A percentile compares a stretch with the other conserved stretches of the same genome.
phyloP scores from a whole-genome alignment of 2,797 vertebrate genomes.

The Microcaecilia unicolor region DNA sequence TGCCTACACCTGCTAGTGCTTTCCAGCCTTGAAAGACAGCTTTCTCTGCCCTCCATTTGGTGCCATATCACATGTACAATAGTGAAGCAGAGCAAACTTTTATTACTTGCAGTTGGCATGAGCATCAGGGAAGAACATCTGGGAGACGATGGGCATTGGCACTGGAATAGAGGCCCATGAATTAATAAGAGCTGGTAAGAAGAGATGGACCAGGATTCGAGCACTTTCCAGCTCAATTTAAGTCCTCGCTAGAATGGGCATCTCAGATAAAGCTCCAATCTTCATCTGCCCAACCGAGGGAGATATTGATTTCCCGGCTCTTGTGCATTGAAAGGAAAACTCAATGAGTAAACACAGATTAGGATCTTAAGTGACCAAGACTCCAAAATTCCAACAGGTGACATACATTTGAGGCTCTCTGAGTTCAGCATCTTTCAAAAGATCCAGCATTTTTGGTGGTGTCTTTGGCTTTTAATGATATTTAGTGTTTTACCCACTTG shows the following conservation, averaged over 20 bases:
- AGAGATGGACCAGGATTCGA: neutral
- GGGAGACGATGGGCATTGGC: constrained; percentile 13
- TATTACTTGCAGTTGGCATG: constrained; percentile 19
- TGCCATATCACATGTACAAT: neutral
- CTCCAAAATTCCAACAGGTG: too few species aligned
- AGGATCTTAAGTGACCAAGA: too few species aligned
- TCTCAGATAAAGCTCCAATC: neutral
- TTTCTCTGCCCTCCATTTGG: neutral
- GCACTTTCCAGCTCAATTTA: neutral
- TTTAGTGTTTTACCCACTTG: too few species aligned
- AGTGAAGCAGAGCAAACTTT: neutral
- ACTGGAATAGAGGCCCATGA: constrained; percentile 13
- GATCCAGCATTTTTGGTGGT: too few species aligned
- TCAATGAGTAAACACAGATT: too few species aligned
- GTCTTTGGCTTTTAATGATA: too few species aligned
- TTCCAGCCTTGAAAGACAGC: neutral
- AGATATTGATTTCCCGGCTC: neutral
- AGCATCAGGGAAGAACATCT: constrained; percentile 15
- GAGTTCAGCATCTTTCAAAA: too few species aligned
- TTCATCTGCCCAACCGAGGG: fast-evolving
- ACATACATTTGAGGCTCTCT: too few species aligned
- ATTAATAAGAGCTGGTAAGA: constrained; percentile 23
- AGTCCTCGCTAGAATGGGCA: too few species aligned
- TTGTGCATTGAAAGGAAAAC: too few species aligned
- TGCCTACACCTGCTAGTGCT: neutral